These are phyloP conservation scores for Mamestra brassicae DNA, from an alignment of 2,888 invertebrate species.

Conservation along the genomic window DNA sequence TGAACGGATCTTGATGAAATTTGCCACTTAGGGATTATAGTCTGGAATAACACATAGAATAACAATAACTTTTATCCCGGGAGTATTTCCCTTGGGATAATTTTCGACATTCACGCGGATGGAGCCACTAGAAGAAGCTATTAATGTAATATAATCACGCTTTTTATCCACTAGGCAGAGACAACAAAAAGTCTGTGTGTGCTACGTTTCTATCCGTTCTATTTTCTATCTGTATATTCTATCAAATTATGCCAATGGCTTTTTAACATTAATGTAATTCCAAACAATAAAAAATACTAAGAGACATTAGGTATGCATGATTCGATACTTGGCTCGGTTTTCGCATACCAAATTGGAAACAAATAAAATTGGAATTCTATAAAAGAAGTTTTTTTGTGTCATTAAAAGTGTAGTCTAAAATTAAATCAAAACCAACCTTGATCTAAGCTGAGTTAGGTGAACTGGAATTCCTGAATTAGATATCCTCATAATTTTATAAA, in stretches of 20 bases:
- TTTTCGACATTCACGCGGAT: too few species aligned
- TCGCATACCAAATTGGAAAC: background rate
- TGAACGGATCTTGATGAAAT: too few species aligned
- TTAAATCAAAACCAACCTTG: constrained; percentile 13
- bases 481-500: background rate
- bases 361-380: constrained; percentile 1
- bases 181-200: too few species aligned
- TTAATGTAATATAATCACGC: too few species aligned
- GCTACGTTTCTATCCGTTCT: too few species aligned
- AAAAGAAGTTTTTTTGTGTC: background rate
- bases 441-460: background rate
- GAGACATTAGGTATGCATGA: background rate
- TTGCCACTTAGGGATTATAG: too few species aligned
- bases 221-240: too few species aligned
- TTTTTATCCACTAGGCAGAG: too few species aligned
- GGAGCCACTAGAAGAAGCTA: too few species aligned
- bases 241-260: background rate
- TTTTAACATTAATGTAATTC: background rate
- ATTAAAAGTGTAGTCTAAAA: constrained; percentile 1
- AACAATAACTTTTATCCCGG: too few species aligned
- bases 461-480: constrained; percentile 11
- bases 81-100: too few species aligned
- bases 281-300: background rate
- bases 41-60: too few species aligned
- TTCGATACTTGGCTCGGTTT: background rate